Evolutionary conservation across 2,113 vertebrate genomes (phyloP).

Genomic region (Zosterops lateralis): DNA sequence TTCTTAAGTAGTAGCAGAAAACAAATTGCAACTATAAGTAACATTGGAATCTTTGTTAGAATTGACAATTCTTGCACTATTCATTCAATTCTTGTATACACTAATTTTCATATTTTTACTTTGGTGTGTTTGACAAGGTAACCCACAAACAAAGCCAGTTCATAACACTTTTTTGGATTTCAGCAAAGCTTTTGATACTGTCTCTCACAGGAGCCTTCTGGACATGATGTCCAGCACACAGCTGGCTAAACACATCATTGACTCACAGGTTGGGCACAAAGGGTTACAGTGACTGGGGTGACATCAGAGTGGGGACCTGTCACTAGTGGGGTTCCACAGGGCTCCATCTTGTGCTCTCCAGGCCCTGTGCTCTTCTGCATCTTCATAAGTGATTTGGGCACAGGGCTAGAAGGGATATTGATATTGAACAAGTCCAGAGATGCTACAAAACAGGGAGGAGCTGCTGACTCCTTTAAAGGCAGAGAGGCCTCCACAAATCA

Average conservation of each 20-base stretch:
- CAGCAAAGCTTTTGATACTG: neutral
- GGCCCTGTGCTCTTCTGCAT: neutral
- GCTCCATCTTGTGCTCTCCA: neutral
- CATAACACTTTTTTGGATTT: neutral
- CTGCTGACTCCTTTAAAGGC: neutral
- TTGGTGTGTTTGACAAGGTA: neutral
- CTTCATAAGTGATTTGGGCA: neutral
- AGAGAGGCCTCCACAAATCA: neutral
- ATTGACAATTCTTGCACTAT: neutral
- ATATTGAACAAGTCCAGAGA: neutral
- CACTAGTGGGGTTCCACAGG: neutral
- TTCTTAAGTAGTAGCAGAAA: neutral
- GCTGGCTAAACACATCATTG: neutral
- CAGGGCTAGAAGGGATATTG: neutral
- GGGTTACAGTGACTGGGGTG: neutral
- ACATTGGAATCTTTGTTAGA: neutral
- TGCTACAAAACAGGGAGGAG: neutral
- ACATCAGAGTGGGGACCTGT: neutral
- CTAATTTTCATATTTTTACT: neutral
- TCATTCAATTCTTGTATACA: neutral
- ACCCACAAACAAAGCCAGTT: neutral
- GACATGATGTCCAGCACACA: accelerated
- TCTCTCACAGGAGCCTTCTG: too few species aligned
- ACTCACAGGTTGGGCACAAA: neutral
- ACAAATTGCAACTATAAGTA: neutral